phyloP scores from a whole-genome alignment of 2,888 invertebrate genomes.

The Syritta pipiens region DNA sequence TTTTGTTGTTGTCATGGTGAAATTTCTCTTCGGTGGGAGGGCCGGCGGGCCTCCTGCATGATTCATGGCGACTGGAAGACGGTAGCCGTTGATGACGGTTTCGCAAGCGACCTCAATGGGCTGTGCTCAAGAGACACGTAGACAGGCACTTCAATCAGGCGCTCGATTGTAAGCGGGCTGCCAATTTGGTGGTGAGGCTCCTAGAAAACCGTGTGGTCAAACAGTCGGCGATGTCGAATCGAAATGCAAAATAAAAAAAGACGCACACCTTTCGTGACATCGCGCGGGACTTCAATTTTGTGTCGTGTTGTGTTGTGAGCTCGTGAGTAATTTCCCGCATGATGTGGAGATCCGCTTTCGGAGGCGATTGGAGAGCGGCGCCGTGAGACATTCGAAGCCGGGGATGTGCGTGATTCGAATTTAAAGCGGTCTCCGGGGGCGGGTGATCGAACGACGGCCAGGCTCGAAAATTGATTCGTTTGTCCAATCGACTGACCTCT shows the following conservation, averaged over 20 bases:
- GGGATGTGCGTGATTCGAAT: constrained; percentile 57
- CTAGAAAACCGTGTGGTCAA: constrained; percentile 8
- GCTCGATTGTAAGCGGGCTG: constrained; percentile 19
- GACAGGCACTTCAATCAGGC: neutral
- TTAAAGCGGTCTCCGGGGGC: constrained; percentile 20
- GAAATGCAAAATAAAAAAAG: constrained; percentile 51
- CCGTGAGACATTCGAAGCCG: constrained; percentile 9
- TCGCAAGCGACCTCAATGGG: constrained; percentile 43
- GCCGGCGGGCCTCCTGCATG: constrained; percentile 7
- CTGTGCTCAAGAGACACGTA: constrained; percentile 1
- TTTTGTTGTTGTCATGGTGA: too few species aligned
- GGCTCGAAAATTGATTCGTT: constrained; percentile 45
- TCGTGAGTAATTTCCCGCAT: constrained; percentile 66
- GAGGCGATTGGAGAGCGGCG: constrained; percentile 5
- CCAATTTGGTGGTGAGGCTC: constrained; percentile 12
- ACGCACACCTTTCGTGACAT: constrained; percentile 58
- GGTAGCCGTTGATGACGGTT: constrained; percentile 7
- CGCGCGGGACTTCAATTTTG: constrained; percentile 28
- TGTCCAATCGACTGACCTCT: constrained; percentile 39
- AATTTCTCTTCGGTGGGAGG: constrained; percentile 40
- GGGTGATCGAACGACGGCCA: constrained; percentile 7
- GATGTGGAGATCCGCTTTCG: constrained; percentile 59
- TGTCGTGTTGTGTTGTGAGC: too few species aligned
- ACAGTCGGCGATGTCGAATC: neutral
- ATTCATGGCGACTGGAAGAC: constrained; percentile 31